These are phyloP conservation scores for Turritopsis dohrnii DNA, from an alignment of 30 jellyfish, hydroid and myxozoan species.

Conservation along the genomic window DNA sequence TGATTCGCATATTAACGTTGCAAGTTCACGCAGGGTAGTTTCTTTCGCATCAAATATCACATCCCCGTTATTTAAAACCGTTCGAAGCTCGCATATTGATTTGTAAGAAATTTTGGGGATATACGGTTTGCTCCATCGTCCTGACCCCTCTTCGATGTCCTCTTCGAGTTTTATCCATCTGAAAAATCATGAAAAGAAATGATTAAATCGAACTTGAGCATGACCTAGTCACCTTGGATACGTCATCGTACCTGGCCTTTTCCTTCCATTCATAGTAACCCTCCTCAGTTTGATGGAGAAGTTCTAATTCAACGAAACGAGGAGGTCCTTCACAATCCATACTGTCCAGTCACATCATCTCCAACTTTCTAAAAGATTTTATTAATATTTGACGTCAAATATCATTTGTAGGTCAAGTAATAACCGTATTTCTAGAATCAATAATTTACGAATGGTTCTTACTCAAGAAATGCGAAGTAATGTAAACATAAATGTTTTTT, in stretches of 20 bases:
- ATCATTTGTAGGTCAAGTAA: too few species aligned
- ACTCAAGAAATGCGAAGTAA: too few species aligned
- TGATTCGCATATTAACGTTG: constrained; percentile 27
- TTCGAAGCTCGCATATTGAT: constrained; percentile 44
- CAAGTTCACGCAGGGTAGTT: constrained; percentile 14
- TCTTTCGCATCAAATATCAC: constrained; percentile 38
- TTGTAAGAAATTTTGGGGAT: constrained; percentile 49
- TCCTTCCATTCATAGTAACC: constrained; percentile 25
- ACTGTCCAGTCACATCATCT: background rate
- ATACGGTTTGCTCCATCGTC: constrained; percentile 73
- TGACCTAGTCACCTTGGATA: background rate
- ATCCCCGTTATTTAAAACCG: constrained; percentile 34
- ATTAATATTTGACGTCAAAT: background rate
- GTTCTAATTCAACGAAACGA: constrained; percentile 17
- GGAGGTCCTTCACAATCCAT: background rate
- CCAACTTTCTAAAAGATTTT: background rate
- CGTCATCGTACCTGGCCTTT: background rate
- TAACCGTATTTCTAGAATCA: too few species aligned
- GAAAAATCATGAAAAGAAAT: background rate
- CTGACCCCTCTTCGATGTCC: constrained; percentile 58
- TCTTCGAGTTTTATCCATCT: constrained; percentile 83
- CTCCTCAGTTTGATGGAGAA: constrained; percentile 8
- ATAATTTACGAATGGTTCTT: too few species aligned
- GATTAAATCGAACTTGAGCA: background rate
- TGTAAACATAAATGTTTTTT: too few species aligned